Evolutionary conservation across 2,113 vertebrate genomes (phyloP).

Genomic region (Murina feae): DNA sequence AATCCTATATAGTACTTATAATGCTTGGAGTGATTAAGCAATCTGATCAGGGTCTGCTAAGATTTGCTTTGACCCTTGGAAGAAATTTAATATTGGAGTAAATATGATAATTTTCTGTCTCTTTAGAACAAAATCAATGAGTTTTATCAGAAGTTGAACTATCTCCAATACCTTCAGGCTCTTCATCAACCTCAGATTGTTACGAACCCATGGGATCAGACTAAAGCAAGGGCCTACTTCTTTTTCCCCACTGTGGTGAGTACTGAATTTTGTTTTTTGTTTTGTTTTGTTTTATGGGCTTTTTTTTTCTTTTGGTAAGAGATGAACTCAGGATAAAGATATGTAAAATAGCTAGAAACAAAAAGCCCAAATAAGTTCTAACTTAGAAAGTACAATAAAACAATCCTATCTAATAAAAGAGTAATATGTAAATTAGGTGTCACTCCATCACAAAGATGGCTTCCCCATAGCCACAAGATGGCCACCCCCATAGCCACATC

Average conservation of each 20-base stretch:
- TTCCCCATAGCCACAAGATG: too few species aligned
- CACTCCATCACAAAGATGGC: too few species aligned
- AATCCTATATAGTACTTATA: not conserved
- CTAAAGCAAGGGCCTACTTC: not conserved
- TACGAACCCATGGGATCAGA: not conserved
- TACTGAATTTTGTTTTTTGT: not conserved
- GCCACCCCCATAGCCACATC: too few species aligned
- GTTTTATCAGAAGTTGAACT: not conserved
- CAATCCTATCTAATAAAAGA: too few species aligned
- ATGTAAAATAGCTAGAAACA: not conserved
- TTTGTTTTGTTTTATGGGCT: not conserved
- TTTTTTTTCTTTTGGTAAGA: not conserved
- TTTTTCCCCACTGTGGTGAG: not conserved
- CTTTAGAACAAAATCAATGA: constrained; percentile 12
- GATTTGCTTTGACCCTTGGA: not conserved
- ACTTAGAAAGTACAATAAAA: not conserved
- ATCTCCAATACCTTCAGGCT: not conserved
- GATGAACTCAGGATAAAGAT: not conserved
- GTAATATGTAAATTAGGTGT: too few species aligned
- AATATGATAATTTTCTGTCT: not conserved
- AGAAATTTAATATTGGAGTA: not conserved
- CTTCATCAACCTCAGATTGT: not conserved
- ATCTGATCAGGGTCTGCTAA: not conserved
- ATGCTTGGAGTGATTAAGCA: not conserved
- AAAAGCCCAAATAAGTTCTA: not conserved